These are phyloP conservation scores for Dromiciops gliroides DNA, from an alignment of 2,113 vertebrate species.

Conservation along the genomic window DNA sequence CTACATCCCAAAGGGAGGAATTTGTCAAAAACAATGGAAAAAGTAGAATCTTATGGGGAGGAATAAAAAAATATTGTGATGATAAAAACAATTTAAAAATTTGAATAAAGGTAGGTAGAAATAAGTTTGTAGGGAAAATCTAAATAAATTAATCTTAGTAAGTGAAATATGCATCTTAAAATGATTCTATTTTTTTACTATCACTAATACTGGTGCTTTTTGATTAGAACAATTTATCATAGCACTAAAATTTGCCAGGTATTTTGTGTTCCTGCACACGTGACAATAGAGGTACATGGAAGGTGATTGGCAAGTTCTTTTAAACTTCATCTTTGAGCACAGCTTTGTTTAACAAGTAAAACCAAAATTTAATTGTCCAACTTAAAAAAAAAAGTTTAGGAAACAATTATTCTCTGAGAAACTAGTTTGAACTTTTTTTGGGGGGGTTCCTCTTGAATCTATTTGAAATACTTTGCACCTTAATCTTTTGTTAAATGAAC, in stretches of 20 bases:
- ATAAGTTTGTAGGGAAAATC: background rate
- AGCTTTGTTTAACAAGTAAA: constrained; percentile 27
- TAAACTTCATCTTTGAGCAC: background rate
- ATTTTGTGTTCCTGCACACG: constrained; percentile 35
- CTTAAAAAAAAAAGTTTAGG: background rate
- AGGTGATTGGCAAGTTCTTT: constrained; percentile 17
- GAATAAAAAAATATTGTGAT: constrained; percentile 21
- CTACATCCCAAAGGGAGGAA: constrained; percentile 35
- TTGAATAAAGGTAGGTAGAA: background rate
- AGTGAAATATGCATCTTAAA: background rate
- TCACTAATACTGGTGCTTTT: background rate
- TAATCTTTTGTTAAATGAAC: background rate
- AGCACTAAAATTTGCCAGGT: constrained; percentile 36
- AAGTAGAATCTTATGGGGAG: constrained; percentile 3
- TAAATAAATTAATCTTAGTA: background rate
- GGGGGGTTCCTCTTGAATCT: constrained; percentile 2
- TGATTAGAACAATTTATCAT: background rate
- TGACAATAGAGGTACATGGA: background rate
- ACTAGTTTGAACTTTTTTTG: constrained; percentile 35
- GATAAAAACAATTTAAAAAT: constrained; percentile 25
- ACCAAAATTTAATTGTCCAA: constrained; percentile 43
- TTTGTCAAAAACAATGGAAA: constrained; percentile 30
- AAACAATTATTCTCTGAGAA: background rate
- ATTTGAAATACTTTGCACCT: background rate
- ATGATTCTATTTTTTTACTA: background rate